Base-by-base conservation (phyloP, 2,113 vertebrate species). In the Orcinus orca region DNA sequence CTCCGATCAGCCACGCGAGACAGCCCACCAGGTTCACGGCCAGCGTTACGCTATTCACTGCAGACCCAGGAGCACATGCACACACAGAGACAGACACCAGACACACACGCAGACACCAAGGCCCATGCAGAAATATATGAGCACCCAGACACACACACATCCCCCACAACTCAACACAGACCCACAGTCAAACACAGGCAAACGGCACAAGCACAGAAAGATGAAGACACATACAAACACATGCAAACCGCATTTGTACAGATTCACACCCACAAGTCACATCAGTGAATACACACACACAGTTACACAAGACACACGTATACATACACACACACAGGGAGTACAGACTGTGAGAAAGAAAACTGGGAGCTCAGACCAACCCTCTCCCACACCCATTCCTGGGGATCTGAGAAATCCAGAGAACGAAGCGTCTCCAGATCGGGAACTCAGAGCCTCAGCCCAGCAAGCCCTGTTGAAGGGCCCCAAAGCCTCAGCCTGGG, bases 1-100 rank as follows among this genome's bases (percentile, higher is more conserved):
- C 99, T 97, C 99, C 99, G 97, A 99, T 99, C 99, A 99, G 99
- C 99, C 99, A 99, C 31, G 99, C 99, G 96, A 99, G 99, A 98
- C 99, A 99, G 98, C 99, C 99, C 94, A 99, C 98, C 95, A 99
- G 99, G 99, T 99, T 99, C 98, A 99, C 99, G 15, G 98, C 99
- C 97, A 99, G 98, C 79, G 99, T 99, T 97, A 98, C 99, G 97
- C 99, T 99, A 97, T 99, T 99, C 98, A 99, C 99, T 99, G 99
- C 95, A 99, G 98, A 98, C 98, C 98, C 98, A 98, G 97, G 98
- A 96, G 85, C 55, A 97, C 94, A 97, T 25, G 95, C 95, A 98
- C 95, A 97, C 84, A 98, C 80, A 97, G 41, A 98, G 92, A 87
- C 4, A 38, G 85, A 97, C 1, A 71, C 33, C 71, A 85, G 44